Conservation (phyloP, 2,888 invertebrate species). For the Patella caerulea region DNA sequence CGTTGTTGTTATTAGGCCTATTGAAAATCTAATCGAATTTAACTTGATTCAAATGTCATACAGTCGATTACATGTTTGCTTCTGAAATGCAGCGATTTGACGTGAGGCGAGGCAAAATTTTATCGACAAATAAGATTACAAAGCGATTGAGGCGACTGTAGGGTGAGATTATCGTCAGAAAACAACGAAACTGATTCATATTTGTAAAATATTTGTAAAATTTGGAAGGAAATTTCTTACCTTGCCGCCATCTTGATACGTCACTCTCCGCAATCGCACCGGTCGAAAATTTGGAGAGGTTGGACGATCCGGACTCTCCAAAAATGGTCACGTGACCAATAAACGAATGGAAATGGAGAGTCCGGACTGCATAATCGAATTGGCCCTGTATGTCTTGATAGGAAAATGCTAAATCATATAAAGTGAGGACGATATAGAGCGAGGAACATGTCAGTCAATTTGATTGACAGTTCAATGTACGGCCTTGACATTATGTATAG, state of each 20-base stretch:
- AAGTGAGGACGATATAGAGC: too few species aligned
- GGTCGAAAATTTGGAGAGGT: neutral
- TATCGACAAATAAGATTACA: neutral
- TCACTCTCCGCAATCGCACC: slow-evolving; percentile 1
- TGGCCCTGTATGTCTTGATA: too few species aligned
- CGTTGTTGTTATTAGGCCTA: too few species aligned
- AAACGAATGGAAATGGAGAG: slow-evolving; percentile 1
- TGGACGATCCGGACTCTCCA: neutral
- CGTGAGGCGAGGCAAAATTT: too few species aligned
- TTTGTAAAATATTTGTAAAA: neutral
- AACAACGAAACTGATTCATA: neutral
- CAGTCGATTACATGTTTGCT: too few species aligned
- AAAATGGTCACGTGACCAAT: neutral
- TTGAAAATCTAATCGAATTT: too few species aligned
- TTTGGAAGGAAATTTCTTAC: neutral
- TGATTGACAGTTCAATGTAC: too few species aligned
- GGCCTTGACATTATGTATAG: too few species aligned
- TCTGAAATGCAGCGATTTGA: too few species aligned
- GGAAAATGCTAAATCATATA: too few species aligned
- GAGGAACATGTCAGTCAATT: too few species aligned
- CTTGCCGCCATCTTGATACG: neutral
- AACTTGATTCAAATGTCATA: too few species aligned
- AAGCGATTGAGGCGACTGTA: neutral
- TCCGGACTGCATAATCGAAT: neutral
- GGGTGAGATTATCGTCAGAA: neutral